These are phyloP conservation scores for Paraescarpia echinospica DNA, from an alignment of 1,140 invertebrate genomes.

Conservation along the genomic window DNA sequence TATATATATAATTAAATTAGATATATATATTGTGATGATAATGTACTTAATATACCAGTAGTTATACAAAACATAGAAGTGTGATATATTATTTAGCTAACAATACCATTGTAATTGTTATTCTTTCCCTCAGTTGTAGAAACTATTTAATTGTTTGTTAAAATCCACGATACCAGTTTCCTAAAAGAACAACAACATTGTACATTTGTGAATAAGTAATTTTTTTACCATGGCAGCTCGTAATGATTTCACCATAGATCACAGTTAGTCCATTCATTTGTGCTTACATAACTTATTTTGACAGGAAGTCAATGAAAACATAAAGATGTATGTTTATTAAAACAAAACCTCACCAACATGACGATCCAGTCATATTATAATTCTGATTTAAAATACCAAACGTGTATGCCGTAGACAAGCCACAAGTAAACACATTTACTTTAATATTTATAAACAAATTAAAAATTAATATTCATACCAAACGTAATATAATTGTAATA, in stretches of 20 bases:
- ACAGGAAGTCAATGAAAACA: not conserved
- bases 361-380: too few species aligned
- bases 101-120: not conserved
- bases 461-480: too few species aligned
- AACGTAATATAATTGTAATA: too few species aligned
- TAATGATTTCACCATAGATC: not conserved
- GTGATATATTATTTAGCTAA: not conserved
- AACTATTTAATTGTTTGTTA: not conserved
- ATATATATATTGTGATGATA: too few species aligned
- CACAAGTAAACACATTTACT: not conserved
- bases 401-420: not conserved
- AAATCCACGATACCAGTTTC: too few species aligned
- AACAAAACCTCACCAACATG: not conserved
- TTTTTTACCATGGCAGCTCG: not conserved
- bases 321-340: not conserved
- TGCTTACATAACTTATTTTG: too few species aligned
- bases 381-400: too few species aligned
- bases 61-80: not conserved
- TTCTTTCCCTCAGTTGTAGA: not conserved
- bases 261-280: not conserved
- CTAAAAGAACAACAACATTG: too few species aligned
- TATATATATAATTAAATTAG: not conserved
- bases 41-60: not conserved
- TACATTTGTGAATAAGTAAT: too few species aligned
- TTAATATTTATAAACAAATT: not conserved